Base-by-base conservation (phyloP, 2,888 invertebrate genomes). In the Synanthedon andrenaeformis region DNA sequence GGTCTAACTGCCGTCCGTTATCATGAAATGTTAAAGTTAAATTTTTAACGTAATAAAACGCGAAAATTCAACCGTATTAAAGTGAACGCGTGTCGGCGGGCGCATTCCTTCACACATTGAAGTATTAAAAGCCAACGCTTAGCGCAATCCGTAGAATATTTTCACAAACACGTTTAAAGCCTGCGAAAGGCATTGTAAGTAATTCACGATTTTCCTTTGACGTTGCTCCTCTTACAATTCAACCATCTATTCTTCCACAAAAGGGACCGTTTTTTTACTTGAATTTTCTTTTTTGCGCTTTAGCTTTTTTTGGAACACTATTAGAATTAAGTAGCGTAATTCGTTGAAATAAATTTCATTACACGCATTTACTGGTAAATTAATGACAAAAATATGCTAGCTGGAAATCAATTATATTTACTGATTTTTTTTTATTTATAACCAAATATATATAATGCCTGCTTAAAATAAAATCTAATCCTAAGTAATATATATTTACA, bases 351-450 rank as follows among this genome's bases (percentile, higher is more conserved):
- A 61, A 64, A 67, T 68, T 65, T 61, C 59, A 57, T 64, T 66
- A 70, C 69, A 68, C 66, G 60, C 67, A 62, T 66, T 66, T 64
- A 59, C 61, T 55, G 50, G 58, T 65, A 65, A 65, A 67, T 61
- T 69, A 66, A 70, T 68, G 65, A 59, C 53, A 14, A 53, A 35
- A 35, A 35, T 5, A 28, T 10, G 35, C 35, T 2, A 35, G 3
- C 3, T 35, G 35, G 1, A 35, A 35, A 35, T 35, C 8, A 35
- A 35, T 23, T 23, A 1, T 6, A 35, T 35, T 8, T 1, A n/a
- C n/a, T n/a, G n/a, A n/a, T n/a, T n/a, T n/a, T n/a, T n/a, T n/a
- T n/a, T n/a, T n/a, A n/a, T n/a, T n/a, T n/a, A n/a, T n/a, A n/a
- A n/a, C n/a, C n/a, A n/a, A n/a, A n/a, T n/a, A n/a, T n/a, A n/a